phyloP scores from a whole-genome alignment of 2,113 vertebrate species.

The Phocoena sinus region DNA sequence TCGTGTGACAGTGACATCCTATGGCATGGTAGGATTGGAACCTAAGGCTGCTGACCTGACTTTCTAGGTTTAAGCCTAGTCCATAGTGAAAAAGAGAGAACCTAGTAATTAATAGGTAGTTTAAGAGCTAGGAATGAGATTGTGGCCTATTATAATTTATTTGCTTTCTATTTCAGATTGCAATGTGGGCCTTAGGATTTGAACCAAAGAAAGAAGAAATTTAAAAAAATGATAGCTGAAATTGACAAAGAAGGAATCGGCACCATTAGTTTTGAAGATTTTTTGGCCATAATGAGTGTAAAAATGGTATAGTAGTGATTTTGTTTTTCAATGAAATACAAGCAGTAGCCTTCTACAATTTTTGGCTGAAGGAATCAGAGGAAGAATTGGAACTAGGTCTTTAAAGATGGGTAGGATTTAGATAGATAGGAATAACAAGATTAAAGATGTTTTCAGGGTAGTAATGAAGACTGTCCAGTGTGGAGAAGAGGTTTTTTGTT shows the following conservation, averaged over 20 bases:
- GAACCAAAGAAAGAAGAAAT: conserved; percentile 97
- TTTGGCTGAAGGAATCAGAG: background rate
- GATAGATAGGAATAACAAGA: background rate
- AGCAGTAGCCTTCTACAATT: background rate
- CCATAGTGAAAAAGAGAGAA: background rate
- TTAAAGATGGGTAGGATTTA: background rate
- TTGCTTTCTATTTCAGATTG: conserved; percentile 84
- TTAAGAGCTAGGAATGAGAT: background rate
- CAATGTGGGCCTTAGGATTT: conserved; percentile 93
- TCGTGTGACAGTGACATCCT: background rate
- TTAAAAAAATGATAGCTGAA: conserved; percentile 91
- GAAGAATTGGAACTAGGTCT: background rate
- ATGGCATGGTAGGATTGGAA: background rate
- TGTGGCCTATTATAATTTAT: background rate
- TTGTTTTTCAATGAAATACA: background rate
- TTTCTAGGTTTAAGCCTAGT: background rate
- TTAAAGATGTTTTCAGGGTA: background rate
- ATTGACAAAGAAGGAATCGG: conserved; percentile 89
- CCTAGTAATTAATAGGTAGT: background rate
- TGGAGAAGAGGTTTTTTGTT: background rate
- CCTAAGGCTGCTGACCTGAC: background rate
- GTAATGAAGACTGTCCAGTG: background rate
- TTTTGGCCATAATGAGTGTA: conserved; percentile 90
- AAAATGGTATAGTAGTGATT: conserved; percentile 89
- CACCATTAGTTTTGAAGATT: conserved; percentile 89